Percentiles rank a stretch among this genome's conserved stretches.
Conservation (phyloP, 2,797 vertebrate genomes). For the Thunnus albacares region DNA sequence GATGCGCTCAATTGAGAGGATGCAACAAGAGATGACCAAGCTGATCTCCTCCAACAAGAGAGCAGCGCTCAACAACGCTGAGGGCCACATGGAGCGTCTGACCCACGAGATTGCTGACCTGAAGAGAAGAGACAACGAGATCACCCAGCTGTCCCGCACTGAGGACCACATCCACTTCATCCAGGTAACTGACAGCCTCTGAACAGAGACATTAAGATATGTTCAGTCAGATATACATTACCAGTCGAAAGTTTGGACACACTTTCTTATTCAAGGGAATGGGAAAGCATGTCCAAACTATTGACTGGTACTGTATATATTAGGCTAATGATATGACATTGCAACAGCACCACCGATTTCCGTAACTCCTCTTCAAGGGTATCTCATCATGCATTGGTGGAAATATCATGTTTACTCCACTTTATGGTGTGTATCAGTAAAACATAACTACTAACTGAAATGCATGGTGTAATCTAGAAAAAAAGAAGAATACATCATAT, state of each 20-base stretch:
- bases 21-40: slow-evolving; percentile 89
- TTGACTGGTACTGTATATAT: too few relatives aligned
- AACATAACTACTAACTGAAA: not conserved
- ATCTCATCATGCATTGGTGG: not conserved
- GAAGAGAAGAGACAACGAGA: slow-evolving; percentile 86
- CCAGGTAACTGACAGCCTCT: slow-evolving; percentile 75
- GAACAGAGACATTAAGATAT: not conserved
- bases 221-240: not conserved
- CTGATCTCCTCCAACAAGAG: slow-evolving; percentile 87
- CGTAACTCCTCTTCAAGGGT: not conserved
- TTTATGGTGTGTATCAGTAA: not conserved
- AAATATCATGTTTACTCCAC: not conserved
- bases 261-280: too few relatives aligned
- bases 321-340: too few relatives aligned
- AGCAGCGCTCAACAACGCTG: slow-evolving; percentile 84
- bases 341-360: not conserved
- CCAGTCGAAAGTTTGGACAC: too few relatives aligned
- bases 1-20: slow-evolving; percentile 88
- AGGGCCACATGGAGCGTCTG: slow-evolving; percentile 87
- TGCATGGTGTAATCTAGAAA: not conserved
- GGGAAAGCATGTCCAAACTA: too few relatives aligned
- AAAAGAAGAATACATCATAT: not conserved
- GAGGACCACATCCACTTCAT: slow-evolving; percentile 91
- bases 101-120: slow-evolving; percentile 86
- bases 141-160: slow-evolving; percentile 87